Evolutionary conservation across 2,888 invertebrate genomes (phyloP).

Genomic region (Limnephilus lunatus): DNA sequence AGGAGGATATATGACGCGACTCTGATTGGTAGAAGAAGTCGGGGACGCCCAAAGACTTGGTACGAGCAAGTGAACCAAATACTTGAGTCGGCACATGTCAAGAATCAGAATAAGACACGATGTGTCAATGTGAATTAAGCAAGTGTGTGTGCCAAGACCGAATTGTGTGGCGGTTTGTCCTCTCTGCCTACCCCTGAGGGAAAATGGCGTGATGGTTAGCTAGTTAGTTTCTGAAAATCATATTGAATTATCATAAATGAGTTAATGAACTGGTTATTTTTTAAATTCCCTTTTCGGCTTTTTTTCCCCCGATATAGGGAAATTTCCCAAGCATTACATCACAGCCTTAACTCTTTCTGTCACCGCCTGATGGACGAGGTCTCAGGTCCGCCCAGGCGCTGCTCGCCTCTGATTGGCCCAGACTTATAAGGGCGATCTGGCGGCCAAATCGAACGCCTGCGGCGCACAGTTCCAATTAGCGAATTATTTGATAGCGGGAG

Average conservation of each 20-base stretch:
- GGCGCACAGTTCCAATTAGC: background rate
- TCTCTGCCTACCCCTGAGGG: too few relatives aligned
- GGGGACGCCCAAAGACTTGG: too few relatives aligned
- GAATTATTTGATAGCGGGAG: background rate
- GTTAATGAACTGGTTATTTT: background rate
- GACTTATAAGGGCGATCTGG: background rate
- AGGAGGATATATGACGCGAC: too few relatives aligned
- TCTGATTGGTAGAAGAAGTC: too few relatives aligned
- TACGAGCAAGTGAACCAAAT: too few relatives aligned
- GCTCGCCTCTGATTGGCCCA: background rate
- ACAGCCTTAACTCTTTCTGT: background rate
- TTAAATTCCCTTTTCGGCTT: background rate
- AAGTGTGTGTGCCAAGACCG: too few relatives aligned
- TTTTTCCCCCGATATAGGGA: background rate
- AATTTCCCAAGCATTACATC: background rate
- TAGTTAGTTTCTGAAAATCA: background rate
- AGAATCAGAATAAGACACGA: too few relatives aligned
- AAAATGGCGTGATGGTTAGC: too few relatives aligned
- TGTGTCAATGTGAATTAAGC: too few relatives aligned
- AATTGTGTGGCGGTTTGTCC: too few relatives aligned
- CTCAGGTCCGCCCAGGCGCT: background rate
- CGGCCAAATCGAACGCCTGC: background rate
- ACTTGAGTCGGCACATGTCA: too few relatives aligned
- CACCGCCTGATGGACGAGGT: background rate
- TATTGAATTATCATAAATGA: background rate